Base-by-base conservation (phyloP, 2,888 invertebrate species). In the Ormyrus labotus region DNA sequence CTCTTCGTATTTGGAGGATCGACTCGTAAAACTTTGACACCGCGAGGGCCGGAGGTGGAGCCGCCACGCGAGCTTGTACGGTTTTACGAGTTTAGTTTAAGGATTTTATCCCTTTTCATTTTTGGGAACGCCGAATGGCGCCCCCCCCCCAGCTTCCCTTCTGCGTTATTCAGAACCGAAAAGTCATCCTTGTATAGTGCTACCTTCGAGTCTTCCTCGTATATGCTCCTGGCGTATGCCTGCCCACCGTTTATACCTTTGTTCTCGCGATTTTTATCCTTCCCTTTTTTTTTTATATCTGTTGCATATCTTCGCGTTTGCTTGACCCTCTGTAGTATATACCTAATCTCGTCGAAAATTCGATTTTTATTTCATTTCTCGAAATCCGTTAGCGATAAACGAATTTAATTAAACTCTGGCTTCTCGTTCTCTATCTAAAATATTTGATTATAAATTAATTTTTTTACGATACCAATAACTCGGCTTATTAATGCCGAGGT, bases 241-340 rank as follows among this genome's bases (percentile, higher is more conserved):
- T 68, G 61, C 67, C 78, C 77, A 65, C 78, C 78, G 79, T 81
- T 82, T 81, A 74, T 82, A 11, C 11, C 78, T 78, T 78, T 78
- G 70, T 78, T 71, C 71, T 71, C 58, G 65, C 63, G 19, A 19
- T 48, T 58, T 58, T 76, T 57, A 47, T 63, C 19, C 34, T 45
- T 50, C 48, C 61, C 64, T 58, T 65, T 78, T 65, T 78, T 65
- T 19, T 19, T 58, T 65, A 64, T 50, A 65, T 53, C 58, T 11
- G 53, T n/a, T n/a, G 70, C 55, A 58, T 70, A 57, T 64, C 64
- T 55, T 55, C 45, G 19, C 13, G 50, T 34, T 55, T 55, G 34
- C 53, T 3, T 10, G 67, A n/a, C 13, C 34, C 34, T 34, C 34
- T 34, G 3, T 34, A 34, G 2, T 34, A 34, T 34, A 34, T 34